Evolutionary conservation across 2,113 vertebrate species (phyloP), one percentile per base, ranked within the genome.

Genomic region (Mola mola): DNA sequence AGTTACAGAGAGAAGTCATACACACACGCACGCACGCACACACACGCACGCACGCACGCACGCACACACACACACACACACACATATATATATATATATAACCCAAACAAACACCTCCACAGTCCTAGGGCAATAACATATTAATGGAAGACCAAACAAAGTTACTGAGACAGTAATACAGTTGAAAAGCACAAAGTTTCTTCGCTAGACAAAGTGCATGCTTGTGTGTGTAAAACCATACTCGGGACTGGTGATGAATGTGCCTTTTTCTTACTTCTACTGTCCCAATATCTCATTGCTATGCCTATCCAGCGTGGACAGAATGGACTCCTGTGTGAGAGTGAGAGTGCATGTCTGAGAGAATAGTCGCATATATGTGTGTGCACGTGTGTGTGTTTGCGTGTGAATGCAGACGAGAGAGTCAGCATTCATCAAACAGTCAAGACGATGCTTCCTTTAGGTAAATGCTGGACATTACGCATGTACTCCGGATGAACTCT

Each of bases 221-320:
- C 46, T 37, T 49, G 52, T 42, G 50, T 48, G 67, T 58, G 43
- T 40, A 46, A 52, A 53, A 50, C 59, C 47, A 70, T 49, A 69
- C 50, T 73, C 9, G 6, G 1, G 24, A 20, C 60, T 42, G 41
- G 82, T 85, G 78, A 86, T 83, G 66, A 82, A 87, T 86, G 76
- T 77, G 58, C 50, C 66, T 67, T 58, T 68, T 82, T 85, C 71
- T 76, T 60, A 65, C 55, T 46, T 46, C 31, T 44, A 5, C 52
- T 46, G n/a, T 48, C 49, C 68, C 24, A 40, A 44, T 75, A 65
- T 79, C 83, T 89, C 85, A 87, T 87, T 79, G 75, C 65, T 84
- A 83, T 89, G 87, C 83, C 61, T 34, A 67, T 42, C 63, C 75
- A 73, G 71, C 43, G 34, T 57, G 42, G 44, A 65, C 53, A 78